These are phyloP conservation scores for Osmerus eperlanus DNA, from an alignment of 2,113 vertebrate genomes.

Conservation along the genomic window DNA sequence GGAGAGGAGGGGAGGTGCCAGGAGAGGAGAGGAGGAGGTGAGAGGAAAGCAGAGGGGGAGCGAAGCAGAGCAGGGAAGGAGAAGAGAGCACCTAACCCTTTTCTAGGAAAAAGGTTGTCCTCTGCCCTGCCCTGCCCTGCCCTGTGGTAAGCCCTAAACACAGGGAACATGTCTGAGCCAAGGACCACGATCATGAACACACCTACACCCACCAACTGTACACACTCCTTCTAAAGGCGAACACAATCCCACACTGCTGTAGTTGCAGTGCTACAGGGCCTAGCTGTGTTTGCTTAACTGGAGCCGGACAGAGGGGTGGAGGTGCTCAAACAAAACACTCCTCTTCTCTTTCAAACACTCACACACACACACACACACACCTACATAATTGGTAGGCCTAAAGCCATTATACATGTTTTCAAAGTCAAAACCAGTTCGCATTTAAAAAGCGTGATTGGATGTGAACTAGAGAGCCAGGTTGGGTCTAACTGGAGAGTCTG, in stretches of 20 bases:
- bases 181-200: conserved; percentile 1
- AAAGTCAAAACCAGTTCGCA: background rate
- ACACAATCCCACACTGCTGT: background rate
- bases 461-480: no score
- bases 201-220: background rate
- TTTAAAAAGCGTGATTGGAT: background rate
- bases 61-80: background rate
- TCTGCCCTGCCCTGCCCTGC: conserved; percentile 57
- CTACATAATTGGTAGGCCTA: background rate
- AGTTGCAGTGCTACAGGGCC: conserved; percentile 13
- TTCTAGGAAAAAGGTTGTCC: conserved; percentile 50
- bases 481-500: background rate
- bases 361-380: conserved; percentile 19
- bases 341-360: conserved; percentile 22
- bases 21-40: conserved; percentile 28
- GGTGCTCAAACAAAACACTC: conserved; percentile 37
- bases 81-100: conserved; percentile 51
- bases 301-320: conserved; percentile 16
- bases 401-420: background rate
- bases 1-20: background rate
- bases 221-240: background rate
- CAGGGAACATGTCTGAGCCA: conserved; percentile 37
- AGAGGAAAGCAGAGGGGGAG: conserved; percentile 14
- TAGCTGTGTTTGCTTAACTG: conserved; percentile 10
- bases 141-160: conserved; percentile 64